phyloP scores from a whole-genome alignment of 2,113 vertebrate genomes.

The Manacus vitellinus region DNA sequence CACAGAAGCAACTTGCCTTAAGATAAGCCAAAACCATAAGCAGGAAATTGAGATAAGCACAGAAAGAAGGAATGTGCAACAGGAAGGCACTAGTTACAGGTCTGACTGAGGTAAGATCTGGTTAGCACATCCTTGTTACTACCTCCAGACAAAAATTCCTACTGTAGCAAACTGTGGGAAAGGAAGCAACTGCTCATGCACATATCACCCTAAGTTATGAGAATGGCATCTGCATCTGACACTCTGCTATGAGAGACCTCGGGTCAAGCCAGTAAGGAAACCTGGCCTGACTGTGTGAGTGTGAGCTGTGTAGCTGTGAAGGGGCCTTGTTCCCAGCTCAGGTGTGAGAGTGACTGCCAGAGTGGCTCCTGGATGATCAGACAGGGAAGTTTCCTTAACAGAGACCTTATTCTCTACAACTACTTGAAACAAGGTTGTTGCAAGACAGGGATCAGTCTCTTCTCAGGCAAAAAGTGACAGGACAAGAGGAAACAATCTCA shows the following conservation, averaged over 20 bases:
- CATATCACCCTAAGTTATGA: background rate
- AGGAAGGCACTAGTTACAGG: background rate
- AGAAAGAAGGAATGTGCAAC: background rate
- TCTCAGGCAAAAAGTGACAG: background rate
- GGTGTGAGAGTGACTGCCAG: no score
- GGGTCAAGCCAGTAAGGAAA: background rate
- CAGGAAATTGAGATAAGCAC: background rate
- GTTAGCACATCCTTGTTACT: background rate
- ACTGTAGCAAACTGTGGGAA: background rate
- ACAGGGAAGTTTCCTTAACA: background rate
- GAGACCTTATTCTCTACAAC: background rate
- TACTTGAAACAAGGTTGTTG: background rate
- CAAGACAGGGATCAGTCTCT: accelerated
- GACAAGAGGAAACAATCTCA: background rate
- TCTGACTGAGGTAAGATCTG: background rate
- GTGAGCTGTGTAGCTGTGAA: background rate
- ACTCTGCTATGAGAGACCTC: background rate
- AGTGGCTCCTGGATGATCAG: accelerated
- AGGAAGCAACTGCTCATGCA: background rate
- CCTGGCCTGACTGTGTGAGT: no score
- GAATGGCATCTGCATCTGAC: no score
- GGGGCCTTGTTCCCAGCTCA: background rate
- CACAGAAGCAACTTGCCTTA: background rate
- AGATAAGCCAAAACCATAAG: background rate
- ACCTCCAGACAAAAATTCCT: background rate